Evolutionary conservation across 1,140 invertebrate species (phyloP).

Genomic region (Dendroctonus valens): DNA sequence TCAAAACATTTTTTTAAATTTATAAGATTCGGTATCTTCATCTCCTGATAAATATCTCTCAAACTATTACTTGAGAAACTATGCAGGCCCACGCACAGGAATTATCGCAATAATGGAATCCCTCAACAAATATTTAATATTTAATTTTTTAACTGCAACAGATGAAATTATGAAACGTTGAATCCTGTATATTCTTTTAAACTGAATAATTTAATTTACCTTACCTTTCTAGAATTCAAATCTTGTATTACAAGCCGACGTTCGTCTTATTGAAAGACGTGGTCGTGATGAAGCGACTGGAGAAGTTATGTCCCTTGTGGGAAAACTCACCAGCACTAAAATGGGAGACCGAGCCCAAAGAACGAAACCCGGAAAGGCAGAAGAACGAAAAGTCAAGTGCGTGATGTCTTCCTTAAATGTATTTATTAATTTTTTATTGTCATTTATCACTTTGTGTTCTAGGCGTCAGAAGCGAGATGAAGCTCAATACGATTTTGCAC

Average conservation of each 20-base stretch:
- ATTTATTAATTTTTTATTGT: neutral
- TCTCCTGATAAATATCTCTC: too few relatives aligned
- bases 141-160: neutral
- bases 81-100: too few relatives aligned
- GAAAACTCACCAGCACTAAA: slow-evolving; percentile 85
- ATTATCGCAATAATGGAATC: too few relatives aligned
- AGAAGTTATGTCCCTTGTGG: slow-evolving; percentile 93
- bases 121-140: neutral
- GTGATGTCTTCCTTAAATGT: slow-evolving; percentile 40
- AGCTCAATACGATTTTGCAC: slow-evolving; percentile 85
- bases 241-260: slow-evolving; percentile 98
- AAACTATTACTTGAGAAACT: too few relatives aligned
- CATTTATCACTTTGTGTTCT: slow-evolving; percentile 34
- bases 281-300: slow-evolving; percentile 99
- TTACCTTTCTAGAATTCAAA: slow-evolving; percentile 88
- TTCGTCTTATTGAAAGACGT: slow-evolving; percentile 92
- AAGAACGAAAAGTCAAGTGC: slow-evolving; percentile 91
- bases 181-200: neutral
- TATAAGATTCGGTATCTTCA: too few relatives aligned
- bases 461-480: slow-evolving; percentile 86
- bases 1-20: too few relatives aligned
- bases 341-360: slow-evolving; percentile 96
- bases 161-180: neutral
- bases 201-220: slow-evolving; percentile 1
- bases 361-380: slow-evolving; percentile 82